Base-by-base conservation (phyloP, 2,888 invertebrate species). In the Charanyca ferruginea region DNA sequence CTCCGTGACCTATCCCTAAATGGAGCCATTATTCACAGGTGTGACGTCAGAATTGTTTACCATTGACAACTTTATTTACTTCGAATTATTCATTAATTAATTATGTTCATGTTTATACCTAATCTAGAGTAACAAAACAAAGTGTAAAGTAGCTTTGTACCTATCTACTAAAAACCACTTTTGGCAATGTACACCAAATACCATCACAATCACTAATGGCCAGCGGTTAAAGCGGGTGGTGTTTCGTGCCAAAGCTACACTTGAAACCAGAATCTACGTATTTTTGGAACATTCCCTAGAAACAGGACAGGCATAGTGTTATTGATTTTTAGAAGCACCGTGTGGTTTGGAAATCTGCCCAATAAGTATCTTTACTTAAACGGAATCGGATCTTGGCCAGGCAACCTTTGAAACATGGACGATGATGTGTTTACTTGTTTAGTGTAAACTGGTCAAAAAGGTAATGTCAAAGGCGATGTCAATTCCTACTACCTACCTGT, bases 211-310 rank as follows among this genome's bases (percentile, higher is more conserved):
- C 8, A 4, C 38, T 38, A 71, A 42, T 51, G 41, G 45, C 11
- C 28, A 22, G n/a, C 53, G 25, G 44, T 16, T 35, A 22, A 60
- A 61, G 52, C 44, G 51, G 38, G 41, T 44, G n/a, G 22, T 25
- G 32, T n/a, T 45, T 23, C 20, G 22, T 62, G 74, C 68, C 74
- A 73, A 68, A 62, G 48, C 35, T 44, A 16, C 68, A 68, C 52
- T 73, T 68, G 25, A 53, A 32, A 62, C 25, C 22, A 49, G 32
- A 55, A 16, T 55, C 22, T n/a, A 51, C 45, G 16, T 49, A 45
- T 25, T 49, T 22, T 45, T 20, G 44, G 35, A 54, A 59, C 1
- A 32, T 71, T 51, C 41, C 32, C 18, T 64, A 18, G 35, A 32
- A 45, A 51, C 25, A 9, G 3, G 62, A 1, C 16, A 5, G 25